Percentiles rank a stretch among this genome's conserved stretches.
Conservation (phyloP, 2,113 vertebrate species). For the Nycticryphes semicollaris region DNA sequence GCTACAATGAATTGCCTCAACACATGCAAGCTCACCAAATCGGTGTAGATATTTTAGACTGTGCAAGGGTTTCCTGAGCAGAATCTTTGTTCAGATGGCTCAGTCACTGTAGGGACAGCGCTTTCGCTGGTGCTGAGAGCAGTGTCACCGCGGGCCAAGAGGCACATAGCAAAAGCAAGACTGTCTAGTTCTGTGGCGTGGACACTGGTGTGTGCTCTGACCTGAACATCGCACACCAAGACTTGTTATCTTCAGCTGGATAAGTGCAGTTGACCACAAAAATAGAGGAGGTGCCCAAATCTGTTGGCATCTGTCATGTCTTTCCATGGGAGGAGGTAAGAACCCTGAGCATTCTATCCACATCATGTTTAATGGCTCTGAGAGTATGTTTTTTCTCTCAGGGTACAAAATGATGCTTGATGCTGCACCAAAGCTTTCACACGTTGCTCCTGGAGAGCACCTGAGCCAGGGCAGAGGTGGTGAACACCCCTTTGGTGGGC, state of each 20-base stretch:
- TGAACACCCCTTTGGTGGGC: rapidly evolving
- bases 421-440: not conserved
- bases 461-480: not conserved
- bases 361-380: not conserved
- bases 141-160: not conserved
- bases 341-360: not conserved
- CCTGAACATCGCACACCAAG: not conserved
- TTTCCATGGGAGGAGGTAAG: not conserved
- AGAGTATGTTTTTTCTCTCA: not conserved
- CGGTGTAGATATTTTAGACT: not conserved
- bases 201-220: not conserved
- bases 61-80: not conserved
- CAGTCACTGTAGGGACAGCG: rapidly evolving
- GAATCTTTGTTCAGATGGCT: not conserved
- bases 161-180: not conserved
- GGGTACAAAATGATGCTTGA: not conserved
- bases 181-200: not conserved
- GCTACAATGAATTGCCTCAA: not conserved
- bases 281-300: not conserved
- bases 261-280: not conserved
- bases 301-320: not conserved
- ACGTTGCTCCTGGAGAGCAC: not conserved
- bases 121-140: rapidly evolving
- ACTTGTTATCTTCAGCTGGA: not conserved
- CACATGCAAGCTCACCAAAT: not conserved